Conservation (phyloP, 2,113 vertebrate species). For the Protobothrops mucrosquamatus region DNA sequence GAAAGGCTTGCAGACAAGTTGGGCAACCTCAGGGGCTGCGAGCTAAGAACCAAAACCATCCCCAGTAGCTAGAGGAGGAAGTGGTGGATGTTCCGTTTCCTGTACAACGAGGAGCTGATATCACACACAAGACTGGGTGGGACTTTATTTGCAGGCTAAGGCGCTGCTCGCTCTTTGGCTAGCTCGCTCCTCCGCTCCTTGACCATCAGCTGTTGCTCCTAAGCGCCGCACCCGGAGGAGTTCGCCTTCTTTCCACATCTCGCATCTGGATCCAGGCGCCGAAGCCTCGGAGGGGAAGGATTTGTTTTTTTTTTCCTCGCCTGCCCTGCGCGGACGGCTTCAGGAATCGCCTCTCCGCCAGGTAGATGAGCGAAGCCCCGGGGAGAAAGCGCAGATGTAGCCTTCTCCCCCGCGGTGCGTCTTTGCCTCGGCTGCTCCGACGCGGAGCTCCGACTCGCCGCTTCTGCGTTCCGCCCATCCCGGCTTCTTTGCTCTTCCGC, state of each 20-base stretch:
- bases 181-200: background rate
- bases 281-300: background rate
- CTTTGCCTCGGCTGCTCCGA: background rate
- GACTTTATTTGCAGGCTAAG: background rate
- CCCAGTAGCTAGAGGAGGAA: background rate
- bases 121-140: background rate
- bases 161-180: background rate
- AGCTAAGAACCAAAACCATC: conserved; percentile 4
- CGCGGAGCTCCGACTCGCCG: background rate
- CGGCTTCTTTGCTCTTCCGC: too few relatives aligned
- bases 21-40: background rate
- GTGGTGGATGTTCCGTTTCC: background rate
- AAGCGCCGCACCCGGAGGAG: background rate
- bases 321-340: background rate
- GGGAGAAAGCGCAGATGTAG: background rate
- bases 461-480: background rate
- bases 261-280: background rate
- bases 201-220: background rate
- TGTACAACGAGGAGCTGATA: background rate
- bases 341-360: background rate
- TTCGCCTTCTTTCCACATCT: background rate
- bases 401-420: background rate
- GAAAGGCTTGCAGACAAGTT: background rate
- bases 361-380: background rate
- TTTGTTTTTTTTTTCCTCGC: background rate